Percentiles rank a stretch among this genome's conserved stretches.
phyloP scores from a whole-genome alignment of 2,888 invertebrate species.

The Drosophila kuntzei region DNA sequence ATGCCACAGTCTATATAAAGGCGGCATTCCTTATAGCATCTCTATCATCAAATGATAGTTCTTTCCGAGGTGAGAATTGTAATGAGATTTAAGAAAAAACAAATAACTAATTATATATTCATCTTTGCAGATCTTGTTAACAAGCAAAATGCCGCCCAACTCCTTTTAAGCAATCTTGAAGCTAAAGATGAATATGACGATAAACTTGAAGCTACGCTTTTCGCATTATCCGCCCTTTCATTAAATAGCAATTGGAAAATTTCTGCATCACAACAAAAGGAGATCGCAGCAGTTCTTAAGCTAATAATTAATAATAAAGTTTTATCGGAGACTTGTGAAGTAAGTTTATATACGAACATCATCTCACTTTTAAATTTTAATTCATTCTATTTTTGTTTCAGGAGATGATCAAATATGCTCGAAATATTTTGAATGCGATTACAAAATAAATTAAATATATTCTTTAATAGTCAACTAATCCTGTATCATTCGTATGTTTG shows the following conservation, averaged over 20 bases:
- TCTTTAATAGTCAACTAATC: neutral
- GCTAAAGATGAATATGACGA: slow-evolving; percentile 62
- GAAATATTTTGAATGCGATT: slow-evolving; percentile 28
- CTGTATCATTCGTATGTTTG: neutral
- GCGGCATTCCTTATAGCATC: slow-evolving; percentile 70
- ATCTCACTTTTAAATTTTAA: neutral
- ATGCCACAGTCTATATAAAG: slow-evolving; percentile 58
- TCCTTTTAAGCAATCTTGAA: slow-evolving; percentile 48
- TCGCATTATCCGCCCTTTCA: slow-evolving; percentile 64
- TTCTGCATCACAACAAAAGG: slow-evolving; percentile 26
- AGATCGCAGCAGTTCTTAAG: slow-evolving; percentile 36
- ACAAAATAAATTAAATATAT: slow-evolving; percentile 23
- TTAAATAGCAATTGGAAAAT: slow-evolving; percentile 39
- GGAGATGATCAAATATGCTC: slow-evolving; percentile 56
- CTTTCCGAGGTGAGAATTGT: slow-evolving; percentile 43
- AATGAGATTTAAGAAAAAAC: too few relatives aligned
- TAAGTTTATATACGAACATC: slow-evolving; percentile 20
- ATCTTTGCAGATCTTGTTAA: slow-evolving; percentile 49
- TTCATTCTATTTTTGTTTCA: slow-evolving; percentile 21
- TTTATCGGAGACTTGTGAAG: slow-evolving; percentile 53
- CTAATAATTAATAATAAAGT: slow-evolving; percentile 49
- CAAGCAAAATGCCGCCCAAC: slow-evolving; percentile 51
- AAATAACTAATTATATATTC: too few relatives aligned
- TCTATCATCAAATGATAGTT: slow-evolving; percentile 39
- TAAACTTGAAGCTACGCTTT: slow-evolving; percentile 64